phyloP scores from a whole-genome alignment of 1,140 invertebrate species.

The Drosophila grimshawi region DNA sequence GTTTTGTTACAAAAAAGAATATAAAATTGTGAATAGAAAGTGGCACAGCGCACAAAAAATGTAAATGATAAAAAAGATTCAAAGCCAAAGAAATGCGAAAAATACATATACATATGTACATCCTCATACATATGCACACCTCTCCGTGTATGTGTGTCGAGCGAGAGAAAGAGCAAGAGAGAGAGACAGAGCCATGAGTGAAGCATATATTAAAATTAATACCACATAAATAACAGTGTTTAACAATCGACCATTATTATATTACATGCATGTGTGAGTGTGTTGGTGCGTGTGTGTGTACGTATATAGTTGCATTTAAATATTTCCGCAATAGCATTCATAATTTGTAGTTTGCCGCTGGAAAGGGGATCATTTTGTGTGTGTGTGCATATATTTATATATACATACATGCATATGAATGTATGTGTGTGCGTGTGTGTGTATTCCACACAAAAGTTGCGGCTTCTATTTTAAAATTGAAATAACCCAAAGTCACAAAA shows the following conservation, averaged over 20 bases:
- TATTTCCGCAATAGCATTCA: constrained; percentile 62
- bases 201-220: constrained; percentile 50
- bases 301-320: constrained; percentile 56
- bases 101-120: constrained; percentile 40
- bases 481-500: constrained; percentile 17
- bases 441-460: constrained; percentile 22
- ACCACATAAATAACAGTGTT: constrained; percentile 47
- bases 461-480: constrained; percentile 26
- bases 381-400: constrained; percentile 3
- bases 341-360: constrained; percentile 62
- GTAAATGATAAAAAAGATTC: constrained; percentile 46
- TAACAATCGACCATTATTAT: constrained; percentile 34
- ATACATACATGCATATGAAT: not conserved
- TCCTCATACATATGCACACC: constrained; percentile 17
- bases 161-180: constrained; percentile 15
- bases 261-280: not conserved
- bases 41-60: constrained; percentile 47
- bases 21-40: constrained; percentile 42
- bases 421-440: constrained; percentile 27
- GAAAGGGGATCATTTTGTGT: constrained; percentile 44
- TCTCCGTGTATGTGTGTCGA: constrained; percentile 23
- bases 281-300: not conserved
- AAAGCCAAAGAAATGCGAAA: constrained; percentile 58
- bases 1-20: constrained; percentile 1
- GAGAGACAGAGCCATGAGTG: constrained; percentile 25